phyloP scores from a whole-genome alignment of 2,888 invertebrate genomes.

The Melanostoma mellinum region DNA sequence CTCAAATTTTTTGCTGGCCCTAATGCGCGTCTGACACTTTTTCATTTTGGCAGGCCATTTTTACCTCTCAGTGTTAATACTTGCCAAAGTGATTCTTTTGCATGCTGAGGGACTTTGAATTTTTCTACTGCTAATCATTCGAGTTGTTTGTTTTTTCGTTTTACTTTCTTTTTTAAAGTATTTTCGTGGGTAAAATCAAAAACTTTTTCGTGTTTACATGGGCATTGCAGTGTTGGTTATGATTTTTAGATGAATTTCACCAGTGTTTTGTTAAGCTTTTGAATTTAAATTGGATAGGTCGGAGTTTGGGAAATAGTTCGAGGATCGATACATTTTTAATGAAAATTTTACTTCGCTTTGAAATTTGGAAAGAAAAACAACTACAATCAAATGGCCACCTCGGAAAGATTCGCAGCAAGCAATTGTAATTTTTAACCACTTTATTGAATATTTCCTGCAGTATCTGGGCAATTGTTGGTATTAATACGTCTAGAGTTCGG shows the following conservation, averaged over 20 bases:
- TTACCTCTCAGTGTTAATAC: conserved; percentile 62
- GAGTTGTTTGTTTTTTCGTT: conserved; percentile 13
- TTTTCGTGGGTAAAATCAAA: conserved; percentile 18
- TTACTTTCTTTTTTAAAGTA: background rate
- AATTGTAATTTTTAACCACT: no score
- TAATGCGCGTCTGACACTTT: conserved; percentile 61
- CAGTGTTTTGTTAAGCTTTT: background rate
- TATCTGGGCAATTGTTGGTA: no score
- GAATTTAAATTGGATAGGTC: no score
- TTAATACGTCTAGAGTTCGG: no score
- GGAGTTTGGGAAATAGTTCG: no score
- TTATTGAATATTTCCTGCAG: no score
- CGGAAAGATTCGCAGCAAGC: no score
- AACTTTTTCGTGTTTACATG: background rate
- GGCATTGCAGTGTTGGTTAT: background rate
- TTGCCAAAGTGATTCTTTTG: conserved; percentile 58
- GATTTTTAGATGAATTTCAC: background rate
- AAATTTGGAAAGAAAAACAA: no score
- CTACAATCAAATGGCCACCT: no score
- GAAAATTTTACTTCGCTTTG: no score
- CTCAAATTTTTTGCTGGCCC: conserved; percentile 32
- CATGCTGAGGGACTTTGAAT: background rate
- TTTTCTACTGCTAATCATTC: conserved; percentile 43
- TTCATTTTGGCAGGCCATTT: conserved; percentile 68
- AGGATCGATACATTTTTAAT: no score